Evolutionary conservation across 2,888 invertebrate genomes (phyloP).

Genomic region (Muscina levida): DNA sequence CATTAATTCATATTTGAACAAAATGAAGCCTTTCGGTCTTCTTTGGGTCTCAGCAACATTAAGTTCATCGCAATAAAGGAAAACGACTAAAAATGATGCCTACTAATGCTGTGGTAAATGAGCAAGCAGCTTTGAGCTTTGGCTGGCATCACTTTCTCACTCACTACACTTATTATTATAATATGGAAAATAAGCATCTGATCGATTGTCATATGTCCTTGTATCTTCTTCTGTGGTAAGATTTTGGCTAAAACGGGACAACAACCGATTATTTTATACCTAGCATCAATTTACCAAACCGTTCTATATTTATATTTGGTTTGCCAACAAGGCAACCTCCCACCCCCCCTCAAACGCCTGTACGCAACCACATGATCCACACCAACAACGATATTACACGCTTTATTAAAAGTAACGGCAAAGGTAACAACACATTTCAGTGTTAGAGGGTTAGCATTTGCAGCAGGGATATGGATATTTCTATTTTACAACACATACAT

Average conservation of each 20-base stretch:
- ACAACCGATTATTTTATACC: too few species aligned
- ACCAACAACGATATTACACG: neutral
- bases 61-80: conserved; percentile 8
- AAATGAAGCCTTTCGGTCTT: conserved; percentile 24
- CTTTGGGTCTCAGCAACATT: conserved; percentile 37
- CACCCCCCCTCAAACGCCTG: neutral
- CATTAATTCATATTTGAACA: conserved; percentile 42
- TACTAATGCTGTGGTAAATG: conserved; percentile 50
- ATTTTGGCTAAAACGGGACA: too few species aligned
- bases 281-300: too few species aligned
- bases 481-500: neutral
- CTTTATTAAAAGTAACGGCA: conserved; percentile 22
- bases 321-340: neutral
- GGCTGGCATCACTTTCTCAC: too few species aligned
- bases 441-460: too few species aligned
- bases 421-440: neutral
- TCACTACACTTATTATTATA: too few species aligned
- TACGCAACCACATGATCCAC: neutral
- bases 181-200: too few species aligned
- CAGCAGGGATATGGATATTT: too few species aligned
- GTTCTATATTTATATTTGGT: too few species aligned
- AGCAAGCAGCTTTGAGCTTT: conserved; percentile 23
- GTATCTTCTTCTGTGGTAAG: too few species aligned
- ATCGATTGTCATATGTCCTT: too few species aligned
- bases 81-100: conserved; percentile 31